Evolutionary conservation across 2,888 invertebrate species (phyloP).

Genomic region (Sinhomidia bicolor): DNA sequence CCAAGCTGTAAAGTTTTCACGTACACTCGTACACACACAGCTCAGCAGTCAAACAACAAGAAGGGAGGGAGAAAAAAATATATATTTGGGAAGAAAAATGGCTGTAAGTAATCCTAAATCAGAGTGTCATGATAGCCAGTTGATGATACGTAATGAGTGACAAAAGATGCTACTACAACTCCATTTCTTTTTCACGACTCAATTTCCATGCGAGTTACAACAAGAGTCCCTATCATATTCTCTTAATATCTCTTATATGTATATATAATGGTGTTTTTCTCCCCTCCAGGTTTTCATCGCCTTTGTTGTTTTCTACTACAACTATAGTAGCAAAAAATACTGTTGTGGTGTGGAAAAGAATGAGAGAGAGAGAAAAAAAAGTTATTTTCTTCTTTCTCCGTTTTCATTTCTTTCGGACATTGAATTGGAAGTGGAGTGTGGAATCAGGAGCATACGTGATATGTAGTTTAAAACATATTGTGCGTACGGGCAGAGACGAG

Average conservation of each 20-base stretch:
- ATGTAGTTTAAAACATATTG: slow-evolving; percentile 38
- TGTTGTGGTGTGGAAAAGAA: slow-evolving; percentile 65
- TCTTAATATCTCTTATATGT: background rate
- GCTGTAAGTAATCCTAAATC: slow-evolving; percentile 75
- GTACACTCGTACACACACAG: no score
- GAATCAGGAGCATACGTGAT: slow-evolving; percentile 50
- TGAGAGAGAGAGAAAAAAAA: slow-evolving; percentile 58
- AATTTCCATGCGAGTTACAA: slow-evolving; percentile 54
- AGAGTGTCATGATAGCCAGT: slow-evolving; percentile 77
- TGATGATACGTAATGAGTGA: slow-evolving; percentile 79
- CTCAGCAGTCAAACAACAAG: slow-evolving; percentile 41
- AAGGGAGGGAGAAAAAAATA: slow-evolving; percentile 62
- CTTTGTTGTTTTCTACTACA: slow-evolving; percentile 8
- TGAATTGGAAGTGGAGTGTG: slow-evolving; percentile 58
- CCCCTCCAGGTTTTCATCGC: slow-evolving; percentile 31
- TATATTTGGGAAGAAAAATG: slow-evolving; percentile 60
- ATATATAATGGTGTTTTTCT: slow-evolving; percentile 27
- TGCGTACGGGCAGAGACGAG: background rate
- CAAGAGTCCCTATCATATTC: slow-evolving; percentile 10
- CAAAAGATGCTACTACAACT: slow-evolving; percentile 72
- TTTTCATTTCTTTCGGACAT: slow-evolving; percentile 49
- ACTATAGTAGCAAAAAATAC: background rate
- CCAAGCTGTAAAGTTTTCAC: slow-evolving; percentile 54
- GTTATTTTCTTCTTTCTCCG: slow-evolving; percentile 36
- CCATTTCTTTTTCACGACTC: slow-evolving; percentile 48